Conservation (phyloP, 2,797 vertebrate genomes). For the Kryptolebias ocellatus region DNA sequence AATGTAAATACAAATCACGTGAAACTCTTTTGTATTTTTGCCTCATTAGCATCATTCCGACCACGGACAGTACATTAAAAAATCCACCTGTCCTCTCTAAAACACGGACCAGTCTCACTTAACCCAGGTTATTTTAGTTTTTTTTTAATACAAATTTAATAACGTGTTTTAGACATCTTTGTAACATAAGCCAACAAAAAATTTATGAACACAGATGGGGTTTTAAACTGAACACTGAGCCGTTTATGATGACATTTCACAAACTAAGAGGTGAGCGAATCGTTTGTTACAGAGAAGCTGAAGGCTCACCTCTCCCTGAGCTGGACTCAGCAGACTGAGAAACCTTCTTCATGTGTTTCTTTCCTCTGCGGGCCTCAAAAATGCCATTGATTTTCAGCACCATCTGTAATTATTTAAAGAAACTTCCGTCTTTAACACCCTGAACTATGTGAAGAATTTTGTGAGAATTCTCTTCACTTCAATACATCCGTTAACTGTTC, state of each 20-base stretch:
- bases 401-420: slow-evolving; percentile 83
- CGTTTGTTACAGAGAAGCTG: not conserved
- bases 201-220: too few relatives aligned
- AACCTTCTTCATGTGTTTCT: slow-evolving; percentile 93
- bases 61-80: slow-evolving; percentile 9
- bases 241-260: too few relatives aligned
- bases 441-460: slow-evolving; percentile 16
- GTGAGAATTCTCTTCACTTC: not conserved
- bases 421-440: slow-evolving; percentile 23
- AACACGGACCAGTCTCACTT: too few relatives aligned
- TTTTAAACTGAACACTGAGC: too few relatives aligned
- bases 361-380: slow-evolving; percentile 93
- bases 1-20: slow-evolving; percentile 31
- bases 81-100: not conserved
- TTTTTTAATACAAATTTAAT: too few relatives aligned
- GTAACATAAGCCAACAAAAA: too few relatives aligned
- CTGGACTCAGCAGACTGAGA: slow-evolving; percentile 91
- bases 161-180: too few relatives aligned
- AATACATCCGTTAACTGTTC: slow-evolving; percentile 30
- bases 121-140: too few relatives aligned
- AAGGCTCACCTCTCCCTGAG: slow-evolving; percentile 91
- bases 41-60: slow-evolving; percentile 25
- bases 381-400: slow-evolving; percentile 95
- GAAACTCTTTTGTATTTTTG: slow-evolving; percentile 28
- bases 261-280: not conserved